These are phyloP conservation scores for Aplodontia rufa DNA, from an alignment of 2,113 vertebrate species.

Conservation along the genomic window DNA sequence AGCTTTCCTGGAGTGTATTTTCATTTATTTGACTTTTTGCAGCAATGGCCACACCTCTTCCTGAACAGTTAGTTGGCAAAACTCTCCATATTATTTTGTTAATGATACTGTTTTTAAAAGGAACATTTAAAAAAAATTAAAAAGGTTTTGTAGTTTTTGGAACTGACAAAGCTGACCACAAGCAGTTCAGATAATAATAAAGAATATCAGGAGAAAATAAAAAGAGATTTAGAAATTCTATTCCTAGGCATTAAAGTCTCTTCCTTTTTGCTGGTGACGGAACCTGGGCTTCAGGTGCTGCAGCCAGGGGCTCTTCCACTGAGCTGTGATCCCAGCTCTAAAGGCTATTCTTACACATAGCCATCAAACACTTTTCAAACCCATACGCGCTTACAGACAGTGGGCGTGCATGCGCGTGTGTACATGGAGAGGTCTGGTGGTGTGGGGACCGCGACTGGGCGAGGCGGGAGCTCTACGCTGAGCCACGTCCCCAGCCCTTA, in stretches of 20 bases:
- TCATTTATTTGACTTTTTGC: not conserved
- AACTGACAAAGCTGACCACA: not conserved
- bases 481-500: too few relatives aligned
- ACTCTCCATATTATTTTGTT: not conserved
- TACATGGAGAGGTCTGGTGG: too few relatives aligned
- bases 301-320: not conserved
- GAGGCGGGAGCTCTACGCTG: too few relatives aligned
- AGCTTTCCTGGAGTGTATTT: slow-evolving; percentile 44
- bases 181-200: not conserved
- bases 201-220: not conserved
- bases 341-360: not conserved
- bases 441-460: too few relatives aligned
- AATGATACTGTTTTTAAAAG: not conserved
- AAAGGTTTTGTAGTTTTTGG: not conserved
- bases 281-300: not conserved
- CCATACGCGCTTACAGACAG: not conserved
- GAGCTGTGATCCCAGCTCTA: not conserved
- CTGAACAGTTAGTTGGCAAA: slow-evolving; percentile 1
- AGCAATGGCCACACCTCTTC: slow-evolving; percentile 23
- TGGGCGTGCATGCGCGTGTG: not conserved
- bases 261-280: not conserved
- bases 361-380: not conserved
- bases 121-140: not conserved
- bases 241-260: not conserved
- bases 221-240: not conserved